Evolutionary conservation across 2,888 invertebrate species (phyloP).

Genomic region (Omphaloscelis lunosa): DNA sequence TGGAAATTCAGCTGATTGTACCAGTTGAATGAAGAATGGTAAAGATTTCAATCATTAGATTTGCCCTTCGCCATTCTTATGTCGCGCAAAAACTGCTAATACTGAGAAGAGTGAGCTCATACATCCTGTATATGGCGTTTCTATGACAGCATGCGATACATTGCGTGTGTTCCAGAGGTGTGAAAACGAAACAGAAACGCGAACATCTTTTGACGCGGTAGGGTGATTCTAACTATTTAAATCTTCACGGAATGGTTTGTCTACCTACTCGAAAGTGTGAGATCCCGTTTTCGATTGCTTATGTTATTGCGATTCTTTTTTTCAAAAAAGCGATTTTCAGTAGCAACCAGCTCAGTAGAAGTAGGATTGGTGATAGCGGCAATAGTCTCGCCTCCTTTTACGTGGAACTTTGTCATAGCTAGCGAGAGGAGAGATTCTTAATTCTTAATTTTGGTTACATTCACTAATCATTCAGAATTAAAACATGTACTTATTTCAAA

Average conservation of each 20-base stretch:
- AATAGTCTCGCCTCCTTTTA: neutral
- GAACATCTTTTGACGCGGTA: neutral
- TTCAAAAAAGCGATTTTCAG: neutral
- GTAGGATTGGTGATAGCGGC: neutral
- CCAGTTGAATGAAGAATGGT: neutral
- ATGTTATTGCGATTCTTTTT: neutral
- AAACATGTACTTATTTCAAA: neutral
- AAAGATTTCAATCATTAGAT: neutral
- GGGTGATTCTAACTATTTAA: neutral
- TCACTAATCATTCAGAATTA: neutral
- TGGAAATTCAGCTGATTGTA: slow-evolving; percentile 4
- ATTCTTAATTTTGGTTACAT: neutral
- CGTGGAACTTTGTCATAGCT: neutral
- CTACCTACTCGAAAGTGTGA: neutral
- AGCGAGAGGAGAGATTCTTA: neutral
- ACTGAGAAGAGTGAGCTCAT: neutral
- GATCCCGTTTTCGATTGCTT: neutral
- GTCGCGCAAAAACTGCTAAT: neutral
- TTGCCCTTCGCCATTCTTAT: neutral
- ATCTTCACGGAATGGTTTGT: neutral
- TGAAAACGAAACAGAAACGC: neutral
- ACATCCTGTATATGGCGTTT: neutral
- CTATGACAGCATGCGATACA: neutral
- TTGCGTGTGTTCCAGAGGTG: neutral
- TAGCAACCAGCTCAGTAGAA: neutral